Evolutionary conservation across 2,113 vertebrate species (phyloP).

Genomic region (Campylomormyrus tamandua): DNA sequence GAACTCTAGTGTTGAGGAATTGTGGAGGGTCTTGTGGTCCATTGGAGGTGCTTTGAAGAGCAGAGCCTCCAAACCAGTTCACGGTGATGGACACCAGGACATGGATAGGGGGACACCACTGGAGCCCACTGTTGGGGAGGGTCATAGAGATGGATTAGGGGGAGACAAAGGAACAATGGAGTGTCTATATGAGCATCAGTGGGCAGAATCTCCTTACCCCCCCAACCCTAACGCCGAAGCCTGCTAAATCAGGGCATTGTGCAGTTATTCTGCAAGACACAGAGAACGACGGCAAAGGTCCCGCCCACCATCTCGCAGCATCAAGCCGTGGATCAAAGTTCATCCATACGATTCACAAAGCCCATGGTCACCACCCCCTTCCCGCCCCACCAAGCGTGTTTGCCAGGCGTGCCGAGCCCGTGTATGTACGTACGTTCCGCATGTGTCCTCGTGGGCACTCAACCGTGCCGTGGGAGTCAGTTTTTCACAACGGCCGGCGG

Average conservation of each 20-base stretch:
- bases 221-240: not conserved
- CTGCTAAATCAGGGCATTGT: constrained; percentile 16
- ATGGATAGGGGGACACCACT: not conserved
- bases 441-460: not conserved
- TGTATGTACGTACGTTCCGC: not conserved
- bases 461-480: constrained; percentile 17
- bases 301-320: not conserved
- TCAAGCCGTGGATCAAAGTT: not conserved
- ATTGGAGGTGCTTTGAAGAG: not conserved
- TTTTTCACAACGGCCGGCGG: constrained; percentile 6
- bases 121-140: not conserved
- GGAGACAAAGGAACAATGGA: constrained; percentile 10
- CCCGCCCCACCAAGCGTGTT: not conserved
- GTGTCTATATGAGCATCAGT: constrained; percentile 2
- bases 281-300: not conserved
- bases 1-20: not conserved
- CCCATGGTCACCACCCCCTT: not conserved
- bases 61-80: not conserved
- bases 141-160: not conserved
- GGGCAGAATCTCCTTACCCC: not conserved
- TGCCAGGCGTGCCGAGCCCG: not conserved
- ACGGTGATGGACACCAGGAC: not conserved
- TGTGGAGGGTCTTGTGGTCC: not conserved
- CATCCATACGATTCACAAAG: not conserved
- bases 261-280: not conserved